Percentiles rank a stretch among this genome's conserved stretches.
Conservation (phyloP, 2,113 vertebrate species). For the Nestor notabilis region DNA sequence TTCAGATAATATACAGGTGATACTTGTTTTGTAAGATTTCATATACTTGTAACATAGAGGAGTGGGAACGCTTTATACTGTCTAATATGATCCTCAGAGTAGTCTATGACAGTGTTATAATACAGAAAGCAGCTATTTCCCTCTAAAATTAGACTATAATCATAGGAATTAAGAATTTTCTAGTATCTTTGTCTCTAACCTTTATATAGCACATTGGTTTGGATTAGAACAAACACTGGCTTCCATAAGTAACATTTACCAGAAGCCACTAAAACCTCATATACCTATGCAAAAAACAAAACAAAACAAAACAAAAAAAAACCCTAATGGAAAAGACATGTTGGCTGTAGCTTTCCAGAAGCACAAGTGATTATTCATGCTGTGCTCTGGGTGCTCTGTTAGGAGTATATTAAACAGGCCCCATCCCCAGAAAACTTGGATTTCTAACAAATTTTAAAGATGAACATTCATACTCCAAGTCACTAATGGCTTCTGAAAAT, state of each 20-base stretch:
- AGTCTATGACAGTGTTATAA: not conserved
- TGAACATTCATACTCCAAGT: not conserved
- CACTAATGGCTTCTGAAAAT: constrained; percentile 10
- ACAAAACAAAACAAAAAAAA: not conserved
- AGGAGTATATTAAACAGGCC: not conserved
- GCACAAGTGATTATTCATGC: not conserved
- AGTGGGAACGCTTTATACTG: not conserved
- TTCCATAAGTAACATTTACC: not conserved
- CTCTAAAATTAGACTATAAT: not conserved
- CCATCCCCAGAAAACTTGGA: not conserved
- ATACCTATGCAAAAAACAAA: not conserved
- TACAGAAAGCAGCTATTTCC: not conserved
- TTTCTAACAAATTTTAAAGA: not conserved
- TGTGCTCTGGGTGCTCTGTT: not conserved
- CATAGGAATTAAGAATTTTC: not conserved
- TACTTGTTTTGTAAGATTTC: not conserved
- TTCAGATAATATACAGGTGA: not conserved
- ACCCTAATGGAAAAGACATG: not conserved
- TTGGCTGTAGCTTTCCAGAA: not conserved
- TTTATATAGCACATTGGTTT: not conserved
- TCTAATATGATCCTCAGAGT: not conserved
- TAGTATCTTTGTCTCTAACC: not conserved
- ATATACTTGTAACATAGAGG: not conserved
- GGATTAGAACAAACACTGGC: not conserved
- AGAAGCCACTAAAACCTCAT: constrained; percentile 4